Base-by-base conservation (phyloP, 92 coral and sea anemone species). In the Epizoanthus scotinus region DNA sequence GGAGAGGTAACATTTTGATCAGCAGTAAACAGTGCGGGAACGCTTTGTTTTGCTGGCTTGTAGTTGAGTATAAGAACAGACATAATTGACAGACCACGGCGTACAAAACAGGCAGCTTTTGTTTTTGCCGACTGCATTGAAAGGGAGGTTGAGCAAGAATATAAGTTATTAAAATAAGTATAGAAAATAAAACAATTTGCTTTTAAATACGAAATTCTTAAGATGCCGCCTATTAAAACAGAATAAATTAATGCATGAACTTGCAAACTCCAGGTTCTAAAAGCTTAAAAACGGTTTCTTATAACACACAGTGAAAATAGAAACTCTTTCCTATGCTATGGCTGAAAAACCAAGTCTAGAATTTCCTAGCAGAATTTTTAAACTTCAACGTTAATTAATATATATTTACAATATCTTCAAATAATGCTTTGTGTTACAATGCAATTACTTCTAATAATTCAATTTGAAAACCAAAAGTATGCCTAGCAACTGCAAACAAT, bases 401-500 rank as follows among this genome's bases (percentile, higher is more conserved):
- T 2, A 2, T 63, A 42, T 63, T 63, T 27, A 63, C 15, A 28
- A 29, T 24, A 63, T 15, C 27, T 34, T 29, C 44, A 63, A 63
- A 28, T 28, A 38, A 63, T 15, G 21, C 36, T 28, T 25, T 15
- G 28, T 29, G 69, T 63, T 5, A 27, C 22, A 63, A 15, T 28
- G 20, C n/a, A 63, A 63, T 29, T 63, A 63, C 40, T 63, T 19
- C 12, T 25, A 7, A 63, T n/a, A 63, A 63, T 15, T 14, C 21
- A 63, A 63, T 12, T 26, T 34, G 15, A 63, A 63, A 63, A 44
- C 52, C 21, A 44, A 27, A 27, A 25, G 18, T 10, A 28, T 61
- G 36, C 69, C 15, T 63, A 63, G 69, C 69, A 63, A 63, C 69
- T 2, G 44, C 69, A 27, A 63, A 28, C 19, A n/a, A 8, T n/a